Evolutionary conservation across 1,140 invertebrate species (phyloP).

Genomic region (Aphaenogaster floridana): DNA sequence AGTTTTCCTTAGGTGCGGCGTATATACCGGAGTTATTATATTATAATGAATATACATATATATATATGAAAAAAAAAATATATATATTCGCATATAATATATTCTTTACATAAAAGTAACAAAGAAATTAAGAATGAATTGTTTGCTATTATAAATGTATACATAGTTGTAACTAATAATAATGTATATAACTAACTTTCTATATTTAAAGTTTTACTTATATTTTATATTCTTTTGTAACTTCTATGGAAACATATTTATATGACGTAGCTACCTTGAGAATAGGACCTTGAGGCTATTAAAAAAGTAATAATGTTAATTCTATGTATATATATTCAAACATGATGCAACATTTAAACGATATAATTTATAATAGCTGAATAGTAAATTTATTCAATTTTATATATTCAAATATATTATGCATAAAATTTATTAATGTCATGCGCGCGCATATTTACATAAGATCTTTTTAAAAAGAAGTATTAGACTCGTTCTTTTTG

Average conservation of each 20-base stretch:
- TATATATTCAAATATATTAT: neutral
- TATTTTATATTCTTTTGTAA: neutral
- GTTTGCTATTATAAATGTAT: no score
- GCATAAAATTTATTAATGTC: neutral
- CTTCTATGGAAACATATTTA: neutral
- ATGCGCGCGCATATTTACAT: neutral
- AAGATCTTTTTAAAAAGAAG: neutral
- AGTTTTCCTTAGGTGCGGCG: no score
- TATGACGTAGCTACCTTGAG: neutral
- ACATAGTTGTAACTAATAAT: no score
- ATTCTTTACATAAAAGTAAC: no score
- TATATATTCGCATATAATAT: no score
- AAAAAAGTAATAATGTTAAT: neutral
- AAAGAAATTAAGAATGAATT: no score
- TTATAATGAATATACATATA: no score
- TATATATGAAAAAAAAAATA: no score
- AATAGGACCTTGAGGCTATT: neutral
- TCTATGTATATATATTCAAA: neutral
- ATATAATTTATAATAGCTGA: neutral
- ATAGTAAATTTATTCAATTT: neutral
- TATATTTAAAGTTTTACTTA: no score
- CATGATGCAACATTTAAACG: neutral
- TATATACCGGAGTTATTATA: no score
- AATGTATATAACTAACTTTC: no score
- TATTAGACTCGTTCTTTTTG: neutral